These are phyloP conservation scores for Agonopterix subpropinquella DNA, from an alignment of 2,888 invertebrate species.

Conservation along the genomic window DNA sequence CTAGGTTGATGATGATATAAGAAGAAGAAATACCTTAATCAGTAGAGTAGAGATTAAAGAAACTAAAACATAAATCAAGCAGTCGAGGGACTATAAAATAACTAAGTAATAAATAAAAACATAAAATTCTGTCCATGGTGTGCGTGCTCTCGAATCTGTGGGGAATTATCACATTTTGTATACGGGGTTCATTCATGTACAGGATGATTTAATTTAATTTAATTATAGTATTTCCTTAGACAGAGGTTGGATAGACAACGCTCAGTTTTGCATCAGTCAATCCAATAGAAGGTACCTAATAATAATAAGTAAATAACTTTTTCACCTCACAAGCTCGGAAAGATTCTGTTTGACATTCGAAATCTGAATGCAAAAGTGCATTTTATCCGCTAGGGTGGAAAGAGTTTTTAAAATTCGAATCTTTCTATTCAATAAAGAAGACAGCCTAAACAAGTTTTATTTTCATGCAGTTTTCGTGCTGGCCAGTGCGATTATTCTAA, in stretches of 20 bases:
- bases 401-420: too few relatives aligned
- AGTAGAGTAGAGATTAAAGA: background rate
- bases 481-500: too few relatives aligned
- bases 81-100: constrained; percentile 21
- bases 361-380: too few relatives aligned
- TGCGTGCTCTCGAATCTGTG: constrained; percentile 27
- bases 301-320: background rate
- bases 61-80: constrained; percentile 3
- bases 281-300: background rate
- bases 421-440: too few relatives aligned
- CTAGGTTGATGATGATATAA: background rate
- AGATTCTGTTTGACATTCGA: too few relatives aligned
- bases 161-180: constrained; percentile 51
- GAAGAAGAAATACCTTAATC: background rate
- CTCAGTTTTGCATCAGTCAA: too few relatives aligned
- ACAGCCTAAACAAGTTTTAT: too few relatives aligned
- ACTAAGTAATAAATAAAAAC: constrained; percentile 48
- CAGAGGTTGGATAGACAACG: too few relatives aligned
- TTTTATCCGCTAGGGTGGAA: too few relatives aligned
- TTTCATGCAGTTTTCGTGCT: too few relatives aligned
- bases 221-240: too few relatives aligned
- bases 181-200: constrained; percentile 21
- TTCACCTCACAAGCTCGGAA: too few relatives aligned
- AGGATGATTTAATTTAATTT: constrained; percentile 28
- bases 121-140: constrained; percentile 34